Percentiles rank a stretch among this genome's conserved stretches.
phyloP scores from a whole-genome alignment of 2,113 vertebrate species.

The Corythaixoides concolor region DNA sequence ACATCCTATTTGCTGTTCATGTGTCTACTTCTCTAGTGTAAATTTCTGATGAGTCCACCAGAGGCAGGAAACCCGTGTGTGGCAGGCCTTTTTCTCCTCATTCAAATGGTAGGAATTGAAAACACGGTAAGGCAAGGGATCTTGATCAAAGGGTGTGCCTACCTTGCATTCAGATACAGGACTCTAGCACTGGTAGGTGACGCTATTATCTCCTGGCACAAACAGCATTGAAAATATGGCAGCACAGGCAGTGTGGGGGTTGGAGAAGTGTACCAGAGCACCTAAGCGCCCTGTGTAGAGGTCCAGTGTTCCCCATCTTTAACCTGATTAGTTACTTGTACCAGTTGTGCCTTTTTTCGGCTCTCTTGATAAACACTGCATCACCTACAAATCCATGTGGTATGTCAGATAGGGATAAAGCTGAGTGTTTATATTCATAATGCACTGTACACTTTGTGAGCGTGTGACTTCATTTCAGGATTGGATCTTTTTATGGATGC shows the following conservation, averaged over 20 bases:
- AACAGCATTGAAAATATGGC: neutral
- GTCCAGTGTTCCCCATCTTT: neutral
- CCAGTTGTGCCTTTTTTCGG: neutral
- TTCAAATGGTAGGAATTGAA: neutral
- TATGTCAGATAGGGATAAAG: neutral
- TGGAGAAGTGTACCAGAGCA: neutral
- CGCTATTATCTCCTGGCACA: neutral
- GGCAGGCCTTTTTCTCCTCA: neutral
- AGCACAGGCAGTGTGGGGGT: neutral
- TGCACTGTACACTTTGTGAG: neutral
- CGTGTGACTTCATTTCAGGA: neutral
- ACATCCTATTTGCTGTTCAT: neutral
- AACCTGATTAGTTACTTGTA: neutral
- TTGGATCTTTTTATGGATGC: neutral
- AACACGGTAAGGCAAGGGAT: neutral
- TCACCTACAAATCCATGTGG: neutral
- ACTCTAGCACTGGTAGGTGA: neutral
- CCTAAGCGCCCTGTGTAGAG: neutral
- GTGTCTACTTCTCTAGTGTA: neutral
- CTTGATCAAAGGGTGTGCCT: neutral
- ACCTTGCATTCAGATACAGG: neutral
- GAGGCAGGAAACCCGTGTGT: accelerated
- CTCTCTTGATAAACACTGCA: neutral
- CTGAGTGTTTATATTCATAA: neutral
- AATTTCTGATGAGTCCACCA: neutral